These are phyloP conservation scores for Hedychridium roseum DNA, from an alignment of 2,888 invertebrate species.

Conservation along the genomic window DNA sequence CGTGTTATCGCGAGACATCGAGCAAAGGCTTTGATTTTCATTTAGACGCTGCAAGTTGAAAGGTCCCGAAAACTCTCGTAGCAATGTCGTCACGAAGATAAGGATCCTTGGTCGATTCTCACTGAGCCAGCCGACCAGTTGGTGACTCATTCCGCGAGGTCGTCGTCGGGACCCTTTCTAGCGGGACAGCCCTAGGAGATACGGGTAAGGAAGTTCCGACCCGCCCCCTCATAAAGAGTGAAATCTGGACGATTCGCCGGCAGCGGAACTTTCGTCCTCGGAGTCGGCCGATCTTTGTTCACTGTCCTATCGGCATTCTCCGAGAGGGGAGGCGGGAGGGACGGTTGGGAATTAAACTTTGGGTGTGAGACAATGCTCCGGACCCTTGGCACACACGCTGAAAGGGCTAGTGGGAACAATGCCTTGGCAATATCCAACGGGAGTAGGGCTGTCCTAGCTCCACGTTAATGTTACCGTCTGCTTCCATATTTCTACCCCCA, in stretches of 20 bases:
- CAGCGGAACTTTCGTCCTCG: constrained; percentile 32
- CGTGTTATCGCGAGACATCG: no score
- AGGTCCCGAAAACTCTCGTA: no score
- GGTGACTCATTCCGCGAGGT: no score
- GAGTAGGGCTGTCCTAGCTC: constrained; percentile 5
- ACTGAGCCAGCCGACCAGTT: no score
- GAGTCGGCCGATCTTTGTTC: constrained; percentile 30
- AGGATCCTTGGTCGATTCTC: no score
- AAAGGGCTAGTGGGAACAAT: constrained; percentile 42
- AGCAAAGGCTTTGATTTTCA: no score
- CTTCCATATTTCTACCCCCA: constrained; percentile 31
- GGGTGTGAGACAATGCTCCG: constrained; percentile 41
- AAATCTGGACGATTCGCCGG: constrained; percentile 17
- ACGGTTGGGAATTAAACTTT: constrained; percentile 48
- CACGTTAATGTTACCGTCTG: constrained; percentile 30
- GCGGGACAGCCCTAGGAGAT: no score
- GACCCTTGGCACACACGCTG: constrained; percentile 33
- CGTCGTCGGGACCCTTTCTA: no score
- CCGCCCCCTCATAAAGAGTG: constrained; percentile 9
- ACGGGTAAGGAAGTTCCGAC: no score
- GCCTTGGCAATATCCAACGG: constrained; percentile 32
- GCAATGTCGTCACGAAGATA: no score
- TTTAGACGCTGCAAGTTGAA: no score
- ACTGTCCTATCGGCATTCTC: constrained; percentile 43
- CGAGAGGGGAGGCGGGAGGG: constrained; percentile 12